Percentiles rank a stretch among this genome's conserved stretches.
phyloP scores from a whole-genome alignment of 2,797 vertebrate genomes.

The Betta splendens region DNA sequence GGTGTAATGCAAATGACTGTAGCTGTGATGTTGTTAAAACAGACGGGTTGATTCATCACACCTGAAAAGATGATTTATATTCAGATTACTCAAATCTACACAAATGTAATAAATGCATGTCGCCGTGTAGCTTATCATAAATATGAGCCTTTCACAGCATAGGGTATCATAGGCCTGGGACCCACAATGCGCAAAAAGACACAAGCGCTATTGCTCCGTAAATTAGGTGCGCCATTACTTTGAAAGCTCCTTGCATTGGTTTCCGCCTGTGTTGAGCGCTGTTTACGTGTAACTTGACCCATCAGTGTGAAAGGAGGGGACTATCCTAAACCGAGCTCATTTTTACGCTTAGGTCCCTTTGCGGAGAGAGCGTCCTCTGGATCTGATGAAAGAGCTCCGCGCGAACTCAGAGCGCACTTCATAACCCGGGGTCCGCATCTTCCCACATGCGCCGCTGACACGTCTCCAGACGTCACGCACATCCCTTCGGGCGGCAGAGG shows the following conservation, averaged over 20 bases:
- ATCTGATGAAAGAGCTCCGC: conserved; percentile 51
- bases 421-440: conserved; percentile 21
- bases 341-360: conserved; percentile 15
- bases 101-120: no score
- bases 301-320: conserved; percentile 45
- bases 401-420: conserved; percentile 24
- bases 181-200: no score
- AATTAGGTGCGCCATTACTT: conserved; percentile 59
- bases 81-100: no score
- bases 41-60: not conserved
- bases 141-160: no score
- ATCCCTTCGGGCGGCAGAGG: conserved; percentile 56
- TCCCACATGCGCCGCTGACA: conserved; percentile 61
- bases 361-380: conserved; percentile 18
- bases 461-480: conserved; percentile 45
- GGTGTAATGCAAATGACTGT: not conserved
- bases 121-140: no score
- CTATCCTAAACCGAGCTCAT: conserved; percentile 36
- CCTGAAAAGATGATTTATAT: no score
- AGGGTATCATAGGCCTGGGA: no score
- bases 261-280: conserved; percentile 8
- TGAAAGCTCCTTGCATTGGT: rapidly evolving
- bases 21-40: not conserved
- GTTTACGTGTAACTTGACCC: conserved; percentile 24
- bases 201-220: no score